Evolutionary conservation across 1,140 invertebrate genomes (phyloP).

Genomic region (Hycleus cichorii): DNA sequence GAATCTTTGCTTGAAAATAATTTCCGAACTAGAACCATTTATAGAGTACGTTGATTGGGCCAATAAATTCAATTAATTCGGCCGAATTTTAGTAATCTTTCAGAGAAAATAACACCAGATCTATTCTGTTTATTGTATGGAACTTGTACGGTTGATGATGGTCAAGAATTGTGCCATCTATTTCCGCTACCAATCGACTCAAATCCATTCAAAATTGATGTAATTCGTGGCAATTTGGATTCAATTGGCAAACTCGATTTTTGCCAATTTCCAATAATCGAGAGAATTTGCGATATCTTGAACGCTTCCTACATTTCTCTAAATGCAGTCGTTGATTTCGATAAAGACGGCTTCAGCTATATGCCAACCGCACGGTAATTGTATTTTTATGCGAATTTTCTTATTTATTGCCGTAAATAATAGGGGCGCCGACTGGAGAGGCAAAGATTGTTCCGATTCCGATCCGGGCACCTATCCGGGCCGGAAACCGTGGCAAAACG

Average conservation of each 20-base stretch:
- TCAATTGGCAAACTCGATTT: background rate
- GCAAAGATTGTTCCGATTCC: background rate
- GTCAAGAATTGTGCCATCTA: background rate
- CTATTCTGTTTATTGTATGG: slow-evolving; percentile 2
- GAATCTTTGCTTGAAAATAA: background rate
- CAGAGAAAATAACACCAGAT: slow-evolving; percentile 2
- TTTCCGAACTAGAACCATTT: background rate
- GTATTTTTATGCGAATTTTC: background rate
- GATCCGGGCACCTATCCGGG: background rate
- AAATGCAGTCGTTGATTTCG: background rate
- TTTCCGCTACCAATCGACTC: background rate
- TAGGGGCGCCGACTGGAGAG: slow-evolving; percentile 2
- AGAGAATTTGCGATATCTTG: slow-evolving; percentile 1
- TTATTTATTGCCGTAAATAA: background rate
- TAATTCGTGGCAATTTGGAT: no score
- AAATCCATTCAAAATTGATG: background rate
- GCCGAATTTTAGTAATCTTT: background rate
- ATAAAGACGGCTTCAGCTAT: slow-evolving; percentile 2
- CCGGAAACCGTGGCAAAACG: background rate
- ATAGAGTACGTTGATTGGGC: background rate
- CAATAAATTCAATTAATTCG: background rate
- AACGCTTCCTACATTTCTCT: background rate
- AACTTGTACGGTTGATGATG: background rate
- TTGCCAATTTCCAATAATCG: background rate
- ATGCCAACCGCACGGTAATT: slow-evolving; percentile 2